Percentiles rank a stretch among this genome's conserved stretches.
Conservation (phyloP, 64 coral and sea anemone species). For the Pachyseris speciosa region DNA sequence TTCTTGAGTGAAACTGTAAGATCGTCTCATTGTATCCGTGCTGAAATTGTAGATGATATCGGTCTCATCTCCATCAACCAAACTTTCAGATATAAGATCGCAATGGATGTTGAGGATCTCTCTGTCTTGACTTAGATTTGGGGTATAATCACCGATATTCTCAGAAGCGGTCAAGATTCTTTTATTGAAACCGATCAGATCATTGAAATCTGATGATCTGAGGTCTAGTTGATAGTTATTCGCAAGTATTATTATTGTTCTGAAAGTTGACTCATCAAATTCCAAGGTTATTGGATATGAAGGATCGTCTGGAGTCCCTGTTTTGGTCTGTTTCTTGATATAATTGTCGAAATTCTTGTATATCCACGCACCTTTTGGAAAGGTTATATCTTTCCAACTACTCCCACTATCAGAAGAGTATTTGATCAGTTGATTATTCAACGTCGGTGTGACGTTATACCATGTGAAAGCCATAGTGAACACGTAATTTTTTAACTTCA, state of each 20-base stretch:
- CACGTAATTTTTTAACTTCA: too few relatives aligned
- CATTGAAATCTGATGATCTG: neutral
- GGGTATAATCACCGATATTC: too few relatives aligned
- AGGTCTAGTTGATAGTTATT: neutral
- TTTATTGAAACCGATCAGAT: neutral
- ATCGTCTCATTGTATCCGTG: too few relatives aligned
- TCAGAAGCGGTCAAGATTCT: too few relatives aligned
- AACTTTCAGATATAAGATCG: neutral
- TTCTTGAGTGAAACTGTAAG: too few relatives aligned
- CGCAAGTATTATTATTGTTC: neutral
- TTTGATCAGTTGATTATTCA: neutral
- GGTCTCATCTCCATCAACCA: too few relatives aligned
- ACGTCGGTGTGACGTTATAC: neutral
- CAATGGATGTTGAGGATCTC: neutral
- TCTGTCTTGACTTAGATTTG: neutral
- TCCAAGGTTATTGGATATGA: neutral
- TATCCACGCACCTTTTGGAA: neutral
- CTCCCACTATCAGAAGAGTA: neutral
- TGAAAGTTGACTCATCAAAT: neutral
- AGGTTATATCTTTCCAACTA: too few relatives aligned
- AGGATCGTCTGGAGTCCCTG: neutral
- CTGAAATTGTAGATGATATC: neutral
- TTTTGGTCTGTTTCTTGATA: neutral
- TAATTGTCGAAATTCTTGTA: neutral
- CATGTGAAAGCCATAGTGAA: neutral